Base-by-base conservation (phyloP, 2,797 vertebrate genomes). In the Cossypha caffra region DNA sequence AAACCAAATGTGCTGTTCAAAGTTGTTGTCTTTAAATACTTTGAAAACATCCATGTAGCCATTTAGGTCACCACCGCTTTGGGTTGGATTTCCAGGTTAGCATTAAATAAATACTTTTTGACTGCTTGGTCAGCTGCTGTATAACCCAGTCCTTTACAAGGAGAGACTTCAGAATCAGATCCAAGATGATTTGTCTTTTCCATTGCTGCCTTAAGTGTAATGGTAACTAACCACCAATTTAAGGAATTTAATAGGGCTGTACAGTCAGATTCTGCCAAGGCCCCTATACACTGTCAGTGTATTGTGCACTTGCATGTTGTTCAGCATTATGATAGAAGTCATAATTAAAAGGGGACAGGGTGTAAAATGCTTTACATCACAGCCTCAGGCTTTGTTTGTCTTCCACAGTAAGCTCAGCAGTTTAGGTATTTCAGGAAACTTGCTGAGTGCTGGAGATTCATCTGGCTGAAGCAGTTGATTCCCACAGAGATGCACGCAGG, bases 341-440 rank as follows among this genome's bases (percentile, higher is more conserved):
- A 29, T 1, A 6, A 6, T 9, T 37, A 38, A 59, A 40, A 35
- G 13, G 17, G 16, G 28, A 26, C 0, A 2, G 11, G 10, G 14
- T 29, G 43, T 78, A 71, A 89, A 85, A 71, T 51, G 25, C 25
- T 66, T 93, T 37, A 51, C 19, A 17, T 63, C 33, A 16, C 17
- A 48, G 37, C 71, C 59, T 87, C 11, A 2, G 59, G 48, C 28
- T 50, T 63, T 43, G 47, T 75, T 31, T 69, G 33, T 62, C 35
- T 78, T 28, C 38, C 18, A 12, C 10, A 31, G 31, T 28, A 61
- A 74, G 14, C 10, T 71, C 61, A 72, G 62, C 51, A 71, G 57
- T 63, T 37, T 33, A 33, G 11, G 28, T 48, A 43, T 72, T 71
- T 64, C 42, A 58, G 28, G 18, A 33, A 77, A 82, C 20, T 35